Conservation (phyloP, 92 coral and sea anemone genomes). For the Paragorgia papillata region DNA sequence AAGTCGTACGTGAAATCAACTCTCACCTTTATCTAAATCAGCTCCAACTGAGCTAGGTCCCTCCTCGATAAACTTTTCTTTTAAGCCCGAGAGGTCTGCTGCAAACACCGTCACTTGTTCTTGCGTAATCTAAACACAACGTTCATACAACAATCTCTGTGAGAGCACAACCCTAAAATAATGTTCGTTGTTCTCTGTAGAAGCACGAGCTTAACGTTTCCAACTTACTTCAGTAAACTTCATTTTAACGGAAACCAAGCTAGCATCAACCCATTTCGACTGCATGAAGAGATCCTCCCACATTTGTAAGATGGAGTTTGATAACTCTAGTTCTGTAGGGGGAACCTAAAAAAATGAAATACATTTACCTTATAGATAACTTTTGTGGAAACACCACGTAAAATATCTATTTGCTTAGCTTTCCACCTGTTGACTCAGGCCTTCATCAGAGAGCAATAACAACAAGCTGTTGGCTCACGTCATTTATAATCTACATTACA, state of each 20-base stretch:
- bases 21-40: conserved; percentile 88
- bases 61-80: conserved; percentile 84
- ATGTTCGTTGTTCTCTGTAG: not conserved
- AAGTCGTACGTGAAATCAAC: not conserved
- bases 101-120: conserved; percentile 88
- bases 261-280: conserved; percentile 87
- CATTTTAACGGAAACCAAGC: conserved; percentile 95
- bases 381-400: too few relatives aligned
- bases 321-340: conserved; percentile 74
- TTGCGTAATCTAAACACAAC: conserved; percentile 78
- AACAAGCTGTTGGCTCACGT: too few relatives aligned
- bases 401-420: too few relatives aligned
- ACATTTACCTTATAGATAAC: too few relatives aligned
- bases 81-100: conserved; percentile 81
- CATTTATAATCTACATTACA: too few relatives aligned
- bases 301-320: conserved; percentile 78
- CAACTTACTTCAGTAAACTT: conserved; percentile 88
- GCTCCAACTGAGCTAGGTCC: conserved; percentile 94
- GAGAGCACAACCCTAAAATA: not conserved
- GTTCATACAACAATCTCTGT: too few relatives aligned
- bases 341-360: conserved; percentile 63
- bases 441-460: too few relatives aligned
- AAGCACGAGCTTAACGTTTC: not conserved
- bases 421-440: too few relatives aligned
- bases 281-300: conserved; percentile 95